Evolutionary conservation across 2,797 vertebrate genomes (phyloP).

Genomic region (Rhabdophis nuchalis): DNA sequence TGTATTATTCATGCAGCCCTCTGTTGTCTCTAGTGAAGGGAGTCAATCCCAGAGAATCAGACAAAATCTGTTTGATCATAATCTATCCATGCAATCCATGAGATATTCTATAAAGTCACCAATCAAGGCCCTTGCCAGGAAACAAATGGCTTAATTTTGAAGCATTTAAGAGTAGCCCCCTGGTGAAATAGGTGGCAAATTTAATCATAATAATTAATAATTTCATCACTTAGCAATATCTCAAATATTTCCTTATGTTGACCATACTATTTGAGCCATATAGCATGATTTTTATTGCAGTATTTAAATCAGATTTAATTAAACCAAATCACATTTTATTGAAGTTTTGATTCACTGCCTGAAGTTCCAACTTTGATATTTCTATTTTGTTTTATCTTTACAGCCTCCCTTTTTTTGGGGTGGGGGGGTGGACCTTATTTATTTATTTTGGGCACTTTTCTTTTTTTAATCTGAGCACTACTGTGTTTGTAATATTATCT

Average conservation of each 20-base stretch:
- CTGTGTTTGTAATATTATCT: background rate
- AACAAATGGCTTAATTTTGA: background rate
- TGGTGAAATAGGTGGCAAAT: background rate
- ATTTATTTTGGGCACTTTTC: background rate
- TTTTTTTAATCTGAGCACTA: background rate
- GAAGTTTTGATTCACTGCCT: background rate
- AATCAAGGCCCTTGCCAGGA: background rate
- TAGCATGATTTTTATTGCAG: background rate
- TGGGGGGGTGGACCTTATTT: background rate
- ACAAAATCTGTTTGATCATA: background rate
- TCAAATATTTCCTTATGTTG: background rate
- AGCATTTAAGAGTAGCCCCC: background rate
- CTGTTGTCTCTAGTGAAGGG: background rate
- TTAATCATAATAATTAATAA: background rate
- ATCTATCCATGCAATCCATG: background rate
- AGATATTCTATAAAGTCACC: background rate
- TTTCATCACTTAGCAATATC: background rate
- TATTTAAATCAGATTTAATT: background rate
- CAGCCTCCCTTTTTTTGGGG: background rate
- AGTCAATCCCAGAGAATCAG: background rate
- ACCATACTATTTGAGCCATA: background rate
- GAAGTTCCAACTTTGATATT: background rate
- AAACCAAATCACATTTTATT: background rate
- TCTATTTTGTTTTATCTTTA: background rate
- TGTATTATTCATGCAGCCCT: background rate